Conservation (phyloP, 2,888 invertebrate species). For the Mellilla xanthometata region DNA sequence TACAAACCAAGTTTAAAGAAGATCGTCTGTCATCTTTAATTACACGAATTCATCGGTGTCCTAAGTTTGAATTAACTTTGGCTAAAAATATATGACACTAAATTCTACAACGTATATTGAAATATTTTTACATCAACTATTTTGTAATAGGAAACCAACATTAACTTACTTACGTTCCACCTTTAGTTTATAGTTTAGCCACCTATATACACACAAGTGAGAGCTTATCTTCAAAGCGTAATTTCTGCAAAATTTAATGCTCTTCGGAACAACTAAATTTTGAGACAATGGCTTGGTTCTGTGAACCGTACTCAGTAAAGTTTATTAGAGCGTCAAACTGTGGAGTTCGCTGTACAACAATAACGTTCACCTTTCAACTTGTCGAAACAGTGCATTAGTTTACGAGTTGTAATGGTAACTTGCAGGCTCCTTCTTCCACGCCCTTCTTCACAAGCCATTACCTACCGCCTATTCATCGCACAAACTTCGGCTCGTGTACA, state of each 20-base stretch:
- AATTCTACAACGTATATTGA: constrained; percentile 21
- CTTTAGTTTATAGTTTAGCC: too few species aligned
- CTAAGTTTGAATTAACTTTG: constrained; percentile 4
- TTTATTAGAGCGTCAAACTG: constrained; percentile 40
- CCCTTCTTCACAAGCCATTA: constrained; percentile 56
- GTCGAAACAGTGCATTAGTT: constrained; percentile 46
- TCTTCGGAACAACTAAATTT: constrained; percentile 43
- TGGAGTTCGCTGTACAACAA: constrained; percentile 35
- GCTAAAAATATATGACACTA: constrained; percentile 6
- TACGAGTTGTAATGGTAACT: constrained; percentile 38
- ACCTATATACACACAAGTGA: neutral
- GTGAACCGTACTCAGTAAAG: constrained; percentile 21
- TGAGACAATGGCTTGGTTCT: constrained; percentile 42
- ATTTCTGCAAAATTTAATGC: constrained; percentile 15
- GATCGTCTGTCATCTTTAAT: constrained; percentile 27
- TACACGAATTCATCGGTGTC: constrained; percentile 19
- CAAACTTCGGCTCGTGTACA: constrained; percentile 46
- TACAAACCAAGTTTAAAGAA: constrained; percentile 33
- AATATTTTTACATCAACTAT: neutral
- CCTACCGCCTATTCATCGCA: constrained; percentile 48
- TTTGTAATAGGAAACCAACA: too few species aligned
- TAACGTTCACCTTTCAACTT: constrained; percentile 39
- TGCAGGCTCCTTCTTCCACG: constrained; percentile 39
- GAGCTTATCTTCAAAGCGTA: constrained; percentile 29
- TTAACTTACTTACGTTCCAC: too few species aligned